Evolutionary conservation across 2,797 vertebrate genomes (phyloP), one percentile per base, ranked within the genome.

Genomic region (Thaleichthys pacificus): DNA sequence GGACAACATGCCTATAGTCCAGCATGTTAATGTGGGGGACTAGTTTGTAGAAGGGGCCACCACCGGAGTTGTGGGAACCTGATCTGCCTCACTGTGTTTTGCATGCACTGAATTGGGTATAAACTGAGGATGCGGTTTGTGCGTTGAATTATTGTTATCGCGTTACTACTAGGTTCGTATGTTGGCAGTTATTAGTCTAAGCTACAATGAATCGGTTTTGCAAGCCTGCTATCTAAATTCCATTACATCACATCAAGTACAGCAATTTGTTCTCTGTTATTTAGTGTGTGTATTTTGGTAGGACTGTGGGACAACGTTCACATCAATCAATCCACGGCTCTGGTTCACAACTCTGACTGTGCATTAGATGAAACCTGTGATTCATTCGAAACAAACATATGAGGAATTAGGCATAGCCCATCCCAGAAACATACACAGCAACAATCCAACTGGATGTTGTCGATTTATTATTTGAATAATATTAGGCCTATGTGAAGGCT

Each of bases 1-100:
- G 9, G 42, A 47, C 11, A 47, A 12, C 42, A 32, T 28, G 28
- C 32, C 6, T n/a, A 64, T 63, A 35, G 5, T 32, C 4, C 12
- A 61, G 24, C 22, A 24, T 61, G 24, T 60, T 21, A 6, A 22
- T 12, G 2, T 11, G 3, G 11, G 11, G 21, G 58, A 22, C 24
- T 60, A 12, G 22, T 61, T 61, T 11, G 22, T 82, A 89, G 83
- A 89, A 88, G 86, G 86, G 85, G 82, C 77, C 78, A 81, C 83
- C 84, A 86, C 84, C 84, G 89, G 86, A 80, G 72, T 62, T 69
- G 68, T 28, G 14, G 47, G 21, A 49, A 63, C 61, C 14, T 61
- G 11, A 68, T 12, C 66, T 56, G 66, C 24, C 28, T 68, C 28
- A 14, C 51, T 32, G 11, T 56, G 56, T 68, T 68, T 38, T 32